A percentile compares a stretch with the other conserved stretches of the same genome.
These are phyloP conservation scores for Pionites leucogaster DNA, from an alignment of 2,113 vertebrate species.

Conservation along the genomic window DNA sequence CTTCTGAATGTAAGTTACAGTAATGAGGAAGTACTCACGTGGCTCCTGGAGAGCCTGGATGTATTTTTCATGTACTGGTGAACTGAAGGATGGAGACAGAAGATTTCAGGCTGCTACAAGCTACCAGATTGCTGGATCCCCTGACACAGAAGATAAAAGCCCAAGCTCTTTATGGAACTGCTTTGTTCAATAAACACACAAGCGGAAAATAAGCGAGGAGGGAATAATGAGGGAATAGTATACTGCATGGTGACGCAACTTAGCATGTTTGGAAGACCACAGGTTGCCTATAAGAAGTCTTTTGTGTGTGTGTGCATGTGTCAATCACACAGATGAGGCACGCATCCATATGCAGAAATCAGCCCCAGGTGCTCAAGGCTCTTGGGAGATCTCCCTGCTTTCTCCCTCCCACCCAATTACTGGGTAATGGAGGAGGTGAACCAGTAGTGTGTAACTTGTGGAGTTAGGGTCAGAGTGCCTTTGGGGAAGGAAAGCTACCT, in stretches of 20 bases:
- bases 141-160: neutral
- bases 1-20: slow-evolving; percentile 21
- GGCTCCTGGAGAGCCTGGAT: neutral
- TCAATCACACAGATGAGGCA: neutral
- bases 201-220: neutral
- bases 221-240: neutral
- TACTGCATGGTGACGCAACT: neutral
- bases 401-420: neutral
- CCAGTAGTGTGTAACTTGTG: neutral
- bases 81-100: neutral
- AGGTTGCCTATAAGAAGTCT: neutral
- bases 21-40: rapidly evolving
- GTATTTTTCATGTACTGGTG: neutral
- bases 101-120: neutral
- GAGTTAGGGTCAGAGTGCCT: neutral
- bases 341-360: neutral
- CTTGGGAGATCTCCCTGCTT: neutral
- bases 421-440: neutral
- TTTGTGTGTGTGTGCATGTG: neutral
- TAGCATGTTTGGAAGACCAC: neutral
- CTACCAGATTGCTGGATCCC: slow-evolving; percentile 3
- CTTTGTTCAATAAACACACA: neutral
- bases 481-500: neutral
- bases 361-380: neutral
- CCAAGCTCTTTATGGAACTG: neutral